Evolutionary conservation across 2,113 vertebrate genomes (phyloP).

Genomic region (Triplophysa tibetana): DNA sequence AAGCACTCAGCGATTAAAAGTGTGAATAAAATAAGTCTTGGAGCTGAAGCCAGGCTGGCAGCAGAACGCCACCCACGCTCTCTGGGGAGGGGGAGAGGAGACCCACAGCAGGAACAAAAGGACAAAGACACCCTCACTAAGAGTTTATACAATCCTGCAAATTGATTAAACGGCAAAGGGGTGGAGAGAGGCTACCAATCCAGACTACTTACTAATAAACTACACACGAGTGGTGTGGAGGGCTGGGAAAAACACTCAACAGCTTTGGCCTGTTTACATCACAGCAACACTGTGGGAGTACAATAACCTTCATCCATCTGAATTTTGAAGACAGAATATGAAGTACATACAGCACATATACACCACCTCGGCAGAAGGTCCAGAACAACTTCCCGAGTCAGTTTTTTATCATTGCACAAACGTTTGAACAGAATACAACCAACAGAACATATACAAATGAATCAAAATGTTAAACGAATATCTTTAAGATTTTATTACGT

Average conservation of each 20-base stretch:
- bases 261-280: slow-evolving; percentile 39
- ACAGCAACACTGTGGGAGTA: slow-evolving; percentile 47
- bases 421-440: too few species aligned
- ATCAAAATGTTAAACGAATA: too few species aligned
- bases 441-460: too few species aligned
- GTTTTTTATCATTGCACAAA: too few species aligned
- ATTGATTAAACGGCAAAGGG: slow-evolving; percentile 71
- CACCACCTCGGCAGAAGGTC: too few species aligned
- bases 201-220: slow-evolving; percentile 66
- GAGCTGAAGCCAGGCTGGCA: slow-evolving; percentile 73
- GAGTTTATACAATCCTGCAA: slow-evolving; percentile 72
- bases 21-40: slow-evolving; percentile 77
- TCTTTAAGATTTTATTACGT: too few species aligned
- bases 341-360: neutral
- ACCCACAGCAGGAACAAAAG: slow-evolving; percentile 69
- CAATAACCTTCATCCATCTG: slow-evolving; percentile 33
- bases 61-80: slow-evolving; percentile 70
- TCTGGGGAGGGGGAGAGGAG: slow-evolving; percentile 65
- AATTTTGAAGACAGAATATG: slow-evolving; percentile 25
- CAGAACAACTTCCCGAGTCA: too few species aligned
- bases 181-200: slow-evolving; percentile 57
- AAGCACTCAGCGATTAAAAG: slow-evolving; percentile 80
- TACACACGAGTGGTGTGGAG: slow-evolving; percentile 58
- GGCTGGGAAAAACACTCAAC: slow-evolving; percentile 55
- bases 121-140: slow-evolving; percentile 71